phyloP scores from a whole-genome alignment of 2,888 invertebrate species.

The Mantis religiosa region DNA sequence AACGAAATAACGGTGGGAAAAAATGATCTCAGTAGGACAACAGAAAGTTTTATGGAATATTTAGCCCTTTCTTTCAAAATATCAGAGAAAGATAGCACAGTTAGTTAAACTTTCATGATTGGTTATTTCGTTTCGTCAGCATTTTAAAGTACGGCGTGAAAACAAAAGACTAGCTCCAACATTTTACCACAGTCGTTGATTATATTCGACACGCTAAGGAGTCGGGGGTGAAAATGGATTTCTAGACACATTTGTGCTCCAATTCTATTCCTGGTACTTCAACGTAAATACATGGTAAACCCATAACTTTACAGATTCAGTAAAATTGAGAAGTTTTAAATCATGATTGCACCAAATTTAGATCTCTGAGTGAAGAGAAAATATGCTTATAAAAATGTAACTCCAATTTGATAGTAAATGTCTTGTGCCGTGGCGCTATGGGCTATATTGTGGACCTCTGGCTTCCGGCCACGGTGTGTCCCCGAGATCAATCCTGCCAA shows the following conservation, averaged over 20 bases:
- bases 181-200: background rate
- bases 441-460: no score
- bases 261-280: no score
- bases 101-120: background rate
- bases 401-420: no score
- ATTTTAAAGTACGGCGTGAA: background rate
- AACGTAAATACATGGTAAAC: no score
- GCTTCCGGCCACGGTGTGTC: no score
- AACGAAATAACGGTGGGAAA: background rate
- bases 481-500: no score
- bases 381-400: no score
- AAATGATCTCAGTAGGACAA: background rate
- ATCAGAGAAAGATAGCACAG: background rate
- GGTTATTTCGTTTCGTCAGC: background rate
- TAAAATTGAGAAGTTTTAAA: no score
- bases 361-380: no score
- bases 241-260: background rate
- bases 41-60: background rate
- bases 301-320: no score
- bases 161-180: background rate
- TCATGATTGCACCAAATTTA: no score
- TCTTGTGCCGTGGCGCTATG: no score
- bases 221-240: background rate
- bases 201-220: background rate
- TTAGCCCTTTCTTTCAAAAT: background rate